Conservation (phyloP, 2,113 vertebrate species). For the Vidua chalybeata region DNA sequence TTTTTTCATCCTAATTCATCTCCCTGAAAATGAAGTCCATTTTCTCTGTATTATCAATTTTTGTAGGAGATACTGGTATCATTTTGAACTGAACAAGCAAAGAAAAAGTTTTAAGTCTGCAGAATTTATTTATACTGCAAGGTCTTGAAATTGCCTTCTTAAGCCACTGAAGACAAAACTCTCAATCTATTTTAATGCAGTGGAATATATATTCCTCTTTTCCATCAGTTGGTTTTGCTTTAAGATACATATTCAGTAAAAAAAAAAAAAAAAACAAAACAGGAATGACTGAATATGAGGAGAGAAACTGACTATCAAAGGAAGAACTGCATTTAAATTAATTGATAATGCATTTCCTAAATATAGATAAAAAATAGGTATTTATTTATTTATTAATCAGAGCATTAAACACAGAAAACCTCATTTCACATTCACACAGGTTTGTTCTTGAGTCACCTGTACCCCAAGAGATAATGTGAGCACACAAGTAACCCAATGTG, state of each 20-base stretch:
- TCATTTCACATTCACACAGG: not conserved
- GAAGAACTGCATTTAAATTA: not conserved
- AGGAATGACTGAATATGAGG: not conserved
- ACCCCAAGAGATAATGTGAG: not conserved
- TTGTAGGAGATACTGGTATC: constrained; percentile 24
- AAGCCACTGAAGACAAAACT: constrained; percentile 18
- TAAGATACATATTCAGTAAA: not conserved
- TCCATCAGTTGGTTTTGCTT: not conserved
- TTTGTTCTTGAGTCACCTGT: not conserved
- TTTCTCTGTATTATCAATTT: constrained; percentile 28
- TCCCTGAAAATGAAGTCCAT: constrained; percentile 6
- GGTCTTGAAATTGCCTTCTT: constrained; percentile 9
- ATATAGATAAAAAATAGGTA: not conserved
- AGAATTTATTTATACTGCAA: constrained; percentile 2
- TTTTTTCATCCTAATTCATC: constrained; percentile 13
- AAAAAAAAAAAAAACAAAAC: not conserved
- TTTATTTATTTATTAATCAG: not conserved
- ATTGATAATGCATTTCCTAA: not conserved
- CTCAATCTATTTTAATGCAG: not conserved
- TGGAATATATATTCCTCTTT: not conserved
- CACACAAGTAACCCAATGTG: not conserved
- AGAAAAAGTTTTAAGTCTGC: not conserved
- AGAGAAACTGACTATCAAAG: not conserved
- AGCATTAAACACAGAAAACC: not conserved
- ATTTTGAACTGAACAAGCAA: not conserved